Percentiles rank a stretch among this genome's conserved stretches.
These are phyloP conservation scores for Dolomedes plantarius DNA, from an alignment of 2,888 invertebrate species.

Conservation along the genomic window DNA sequence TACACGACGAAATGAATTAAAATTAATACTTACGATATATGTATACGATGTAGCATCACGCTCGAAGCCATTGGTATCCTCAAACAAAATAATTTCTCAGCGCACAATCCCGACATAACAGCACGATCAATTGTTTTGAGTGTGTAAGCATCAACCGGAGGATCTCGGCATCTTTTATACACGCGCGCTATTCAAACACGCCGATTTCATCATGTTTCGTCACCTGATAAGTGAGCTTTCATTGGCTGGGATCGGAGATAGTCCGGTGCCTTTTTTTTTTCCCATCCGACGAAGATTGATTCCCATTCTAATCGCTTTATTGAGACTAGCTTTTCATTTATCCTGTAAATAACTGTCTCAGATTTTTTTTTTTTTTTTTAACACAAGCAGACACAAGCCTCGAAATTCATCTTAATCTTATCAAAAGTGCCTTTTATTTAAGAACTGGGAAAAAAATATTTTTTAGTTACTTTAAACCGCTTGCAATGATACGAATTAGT, in stretches of 20 bases:
- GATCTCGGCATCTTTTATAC: background rate
- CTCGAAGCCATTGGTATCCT: conserved; percentile 48
- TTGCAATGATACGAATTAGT: too few relatives aligned
- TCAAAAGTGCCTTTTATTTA: too few relatives aligned
- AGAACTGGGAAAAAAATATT: too few relatives aligned
- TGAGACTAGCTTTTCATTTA: too few relatives aligned
- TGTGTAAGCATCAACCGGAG: background rate
- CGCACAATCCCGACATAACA: background rate
- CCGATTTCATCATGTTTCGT: background rate
- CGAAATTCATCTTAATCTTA: too few relatives aligned
- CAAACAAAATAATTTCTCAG: conserved; percentile 7
- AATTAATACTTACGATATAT: conserved; percentile 52
- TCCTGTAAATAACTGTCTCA: too few relatives aligned
- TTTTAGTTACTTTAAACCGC: too few relatives aligned
- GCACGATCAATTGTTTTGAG: background rate
- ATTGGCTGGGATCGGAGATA: background rate
- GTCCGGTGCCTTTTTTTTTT: background rate
- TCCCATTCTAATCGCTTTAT: too few relatives aligned
- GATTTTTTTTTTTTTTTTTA: too few relatives aligned
- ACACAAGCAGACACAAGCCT: too few relatives aligned
- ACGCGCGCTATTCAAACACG: too few relatives aligned
- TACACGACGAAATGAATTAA: too few relatives aligned
- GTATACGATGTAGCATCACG: conserved; percentile 55
- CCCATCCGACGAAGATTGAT: background rate
- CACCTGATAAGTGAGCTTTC: background rate